Percentiles rank a stretch among this genome's conserved stretches.
Conservation (phyloP, 1,140 invertebrate genomes). For the Delia radicum region DNA sequence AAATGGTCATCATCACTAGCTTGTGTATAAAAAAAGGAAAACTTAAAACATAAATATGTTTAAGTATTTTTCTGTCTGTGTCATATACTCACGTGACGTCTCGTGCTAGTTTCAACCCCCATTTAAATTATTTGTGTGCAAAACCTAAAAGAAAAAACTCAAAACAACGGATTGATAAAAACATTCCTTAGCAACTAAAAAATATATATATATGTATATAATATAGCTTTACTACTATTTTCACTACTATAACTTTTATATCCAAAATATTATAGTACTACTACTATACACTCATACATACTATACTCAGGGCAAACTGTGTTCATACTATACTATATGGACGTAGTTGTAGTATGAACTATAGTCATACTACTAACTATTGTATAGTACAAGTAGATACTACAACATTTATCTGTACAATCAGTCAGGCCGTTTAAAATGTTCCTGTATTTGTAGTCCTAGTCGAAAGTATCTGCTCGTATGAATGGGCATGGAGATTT, state of each 20-base stretch:
- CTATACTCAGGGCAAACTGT: not conserved
- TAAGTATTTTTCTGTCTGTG: not conserved
- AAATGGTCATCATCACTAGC: not conserved
- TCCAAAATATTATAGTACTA: not conserved
- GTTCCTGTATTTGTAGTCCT: no score
- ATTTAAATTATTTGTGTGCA: not conserved
- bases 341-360: no score
- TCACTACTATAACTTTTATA: not conserved
- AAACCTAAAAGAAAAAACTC: not conserved
- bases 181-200: not conserved
- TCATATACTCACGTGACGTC: conserved; percentile 15
- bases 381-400: no score
- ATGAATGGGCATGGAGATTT: no score
- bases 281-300: not conserved
- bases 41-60: not conserved
- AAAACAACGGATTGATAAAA: not conserved
- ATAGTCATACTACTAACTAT: no score
- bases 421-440: no score
- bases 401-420: no score
- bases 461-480: no score
- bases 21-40: not conserved
- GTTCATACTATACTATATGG: no score
- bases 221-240: not conserved
- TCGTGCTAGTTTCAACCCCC: conserved; percentile 5
- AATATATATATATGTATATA: not conserved